Base-by-base conservation (phyloP, 2,797 vertebrate genomes). In the Mycteria americana region DNA sequence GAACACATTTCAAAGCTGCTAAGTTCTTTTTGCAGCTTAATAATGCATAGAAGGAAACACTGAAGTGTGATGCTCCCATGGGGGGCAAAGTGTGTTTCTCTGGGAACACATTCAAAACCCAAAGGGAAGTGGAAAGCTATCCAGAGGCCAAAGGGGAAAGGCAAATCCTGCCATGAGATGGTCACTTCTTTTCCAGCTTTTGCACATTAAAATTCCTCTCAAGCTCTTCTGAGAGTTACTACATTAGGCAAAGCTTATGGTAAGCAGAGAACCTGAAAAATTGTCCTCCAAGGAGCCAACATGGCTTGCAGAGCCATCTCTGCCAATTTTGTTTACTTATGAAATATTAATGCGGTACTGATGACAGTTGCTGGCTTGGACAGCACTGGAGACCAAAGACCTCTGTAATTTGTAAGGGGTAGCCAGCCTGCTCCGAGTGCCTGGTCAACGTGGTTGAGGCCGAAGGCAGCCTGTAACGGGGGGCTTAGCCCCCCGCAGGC, bases 1-100 rank as follows among this genome's bases (percentile, higher is more conserved):
- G 93, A 88, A 95, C 23, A 43, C 63, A 89, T 97, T 97, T 97
- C 92, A 96, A 96, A 96, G 88, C 33, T 70, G 89, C 45, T 95
- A 93, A 96, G 67, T 70, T 88, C 63, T 88, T 95, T 88, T 83
- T 93, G 63, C 48, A 94, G 74, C 77, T 96, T 92, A 94, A 91
- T 93, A 95, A 95, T 64, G 37, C 75, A 95, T 24, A 88, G 83
- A 95, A 94, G 45, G 59, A 89, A 87, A 85, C 22, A 81, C 56
- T 63, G 46, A 95, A 94, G 82, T n/a, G 77, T 2, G 16, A 68
- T 92, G 67, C 67, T 97, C 88, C 92, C 25, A 7, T 22, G 14
- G 35, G 60, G n/a, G 22, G 6, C 33, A 46, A 87, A 91, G 30
- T 6, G 7, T 70, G 30, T 74, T 86, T 67, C 88, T 96, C 88